Conservation (phyloP, 64 coral and sea anemone species). For the Montipora sp. region DNA sequence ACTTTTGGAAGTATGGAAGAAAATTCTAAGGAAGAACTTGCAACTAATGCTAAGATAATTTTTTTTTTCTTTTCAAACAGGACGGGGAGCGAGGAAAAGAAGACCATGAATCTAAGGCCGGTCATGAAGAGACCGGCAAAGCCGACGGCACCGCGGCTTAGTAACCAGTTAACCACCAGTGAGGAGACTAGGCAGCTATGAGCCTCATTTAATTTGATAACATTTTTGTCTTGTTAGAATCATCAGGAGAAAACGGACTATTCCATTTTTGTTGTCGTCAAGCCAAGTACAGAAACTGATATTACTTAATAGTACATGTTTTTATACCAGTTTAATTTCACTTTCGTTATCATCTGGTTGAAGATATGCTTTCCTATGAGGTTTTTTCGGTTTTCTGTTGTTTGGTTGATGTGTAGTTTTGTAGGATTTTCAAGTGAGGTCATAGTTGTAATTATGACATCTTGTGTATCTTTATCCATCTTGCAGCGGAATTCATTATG, state of each 20-base stretch:
- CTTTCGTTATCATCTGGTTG: neutral
- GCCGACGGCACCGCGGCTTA: conserved; percentile 27
- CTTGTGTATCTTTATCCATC: conserved; percentile 45
- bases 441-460: conserved; percentile 46
- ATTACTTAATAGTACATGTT: conserved; percentile 1
- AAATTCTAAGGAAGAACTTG: too few relatives aligned
- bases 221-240: conserved; percentile 39
- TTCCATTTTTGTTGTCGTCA: conserved; percentile 45
- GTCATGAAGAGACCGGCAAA: conserved; percentile 8
- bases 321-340: neutral
- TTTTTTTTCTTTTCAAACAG: conserved; percentile 10
- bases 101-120: conserved; percentile 12
- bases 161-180: conserved; percentile 13
- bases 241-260: neutral
- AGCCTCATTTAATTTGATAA: conserved; percentile 41
- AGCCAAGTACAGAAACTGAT: neutral
- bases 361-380: neutral
- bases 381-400: conserved; percentile 24
- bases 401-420: neutral
- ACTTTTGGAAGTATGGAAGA: too few relatives aligned
- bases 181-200: conserved; percentile 53
- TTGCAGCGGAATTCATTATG: conserved; percentile 49
- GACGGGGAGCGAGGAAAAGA: conserved; percentile 25
- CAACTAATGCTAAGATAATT: too few relatives aligned
- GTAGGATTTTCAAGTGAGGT: conserved; percentile 26